A percentile compares a stretch with the other conserved stretches of the same genome.
Evolutionary conservation across 2,113 vertebrate genomes (phyloP).

Genomic region (Melozone crissalis): DNA sequence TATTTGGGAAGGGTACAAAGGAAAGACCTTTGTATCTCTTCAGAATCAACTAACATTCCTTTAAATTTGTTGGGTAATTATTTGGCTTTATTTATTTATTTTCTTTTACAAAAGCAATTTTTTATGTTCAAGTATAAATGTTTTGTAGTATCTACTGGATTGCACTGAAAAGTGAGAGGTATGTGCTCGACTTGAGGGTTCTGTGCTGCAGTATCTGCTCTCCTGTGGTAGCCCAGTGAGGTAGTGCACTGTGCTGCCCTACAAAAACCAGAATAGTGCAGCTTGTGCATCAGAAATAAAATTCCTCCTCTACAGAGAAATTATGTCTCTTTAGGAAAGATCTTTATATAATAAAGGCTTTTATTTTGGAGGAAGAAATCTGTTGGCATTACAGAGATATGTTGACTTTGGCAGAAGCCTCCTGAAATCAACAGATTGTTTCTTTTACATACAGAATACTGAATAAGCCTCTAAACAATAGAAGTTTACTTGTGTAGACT

Average conservation of each 20-base stretch:
- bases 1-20: too few relatives aligned
- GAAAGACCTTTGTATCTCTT: background rate
- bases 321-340: background rate
- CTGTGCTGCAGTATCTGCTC: background rate
- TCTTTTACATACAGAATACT: background rate
- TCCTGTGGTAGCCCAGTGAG: background rate
- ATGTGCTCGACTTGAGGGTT: background rate
- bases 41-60: background rate
- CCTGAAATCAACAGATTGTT: background rate
- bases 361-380: background rate
- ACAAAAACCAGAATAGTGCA: background rate
- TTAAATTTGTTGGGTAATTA: background rate
- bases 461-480: background rate
- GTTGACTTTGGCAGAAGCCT: background rate
- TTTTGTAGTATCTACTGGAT: background rate
- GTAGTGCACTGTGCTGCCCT: background rate
- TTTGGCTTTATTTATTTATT: background rate
- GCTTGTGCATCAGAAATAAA: background rate
- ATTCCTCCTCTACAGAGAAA: background rate
- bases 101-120: background rate
- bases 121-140: background rate
- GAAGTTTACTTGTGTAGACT: background rate
- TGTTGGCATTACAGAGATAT: background rate
- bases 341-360: background rate
- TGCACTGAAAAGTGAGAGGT: background rate